Evolutionary conservation across 2,888 invertebrate species (phyloP), one percentile per base, ranked within the genome.

Genomic region (Protophormia terraenovae): DNA sequence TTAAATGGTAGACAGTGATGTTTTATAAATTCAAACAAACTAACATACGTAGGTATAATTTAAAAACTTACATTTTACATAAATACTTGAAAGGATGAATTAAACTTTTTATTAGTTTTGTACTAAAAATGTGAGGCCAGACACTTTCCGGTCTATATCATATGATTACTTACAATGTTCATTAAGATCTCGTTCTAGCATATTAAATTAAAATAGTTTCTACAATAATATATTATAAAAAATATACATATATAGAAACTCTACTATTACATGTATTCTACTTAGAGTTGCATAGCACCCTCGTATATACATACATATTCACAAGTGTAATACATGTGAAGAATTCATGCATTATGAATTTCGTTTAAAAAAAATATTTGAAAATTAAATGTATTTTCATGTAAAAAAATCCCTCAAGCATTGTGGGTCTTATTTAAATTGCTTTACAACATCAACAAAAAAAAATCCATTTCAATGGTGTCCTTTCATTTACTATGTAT

Each of bases 371-470:
- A 24, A 41, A 41, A 19, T 47, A 41, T 55, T 27, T 16, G 19
- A 19, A 47, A 50, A 50, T 47, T 19, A 32, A 19, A 29, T 50
- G 12, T 32, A 10, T 19, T 19, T 53, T 27, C 19, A 27, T 53
- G n/a, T 64, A 24, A 75, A 50, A 16, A 67, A 67, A 16, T 32
- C 45, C 14, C 47, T 47, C 14, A 27, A 60, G 19, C 19, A 29
- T 29, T 71, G 35, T 72, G 45, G 32, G 8, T 79, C 29, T 53
- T 53, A n/a, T 72, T 79, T 45, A 55, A 79, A 72, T 64, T 45
- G 41, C 14, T 53, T 41, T 55, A 71, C 24, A 71, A 41, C 16
- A 64, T n/a, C n/a, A n/a, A n/a, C n/a, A 72, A 32, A 50, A 60
- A 69, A 35, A 41, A 24, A n/a, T 67, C 32, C 2, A 47, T 27